Percentiles rank a stretch among this genome's conserved stretches.
These are phyloP conservation scores for Xiphophorus birchmanni DNA, from an alignment of 2,797 vertebrate genomes.

Conservation along the genomic window DNA sequence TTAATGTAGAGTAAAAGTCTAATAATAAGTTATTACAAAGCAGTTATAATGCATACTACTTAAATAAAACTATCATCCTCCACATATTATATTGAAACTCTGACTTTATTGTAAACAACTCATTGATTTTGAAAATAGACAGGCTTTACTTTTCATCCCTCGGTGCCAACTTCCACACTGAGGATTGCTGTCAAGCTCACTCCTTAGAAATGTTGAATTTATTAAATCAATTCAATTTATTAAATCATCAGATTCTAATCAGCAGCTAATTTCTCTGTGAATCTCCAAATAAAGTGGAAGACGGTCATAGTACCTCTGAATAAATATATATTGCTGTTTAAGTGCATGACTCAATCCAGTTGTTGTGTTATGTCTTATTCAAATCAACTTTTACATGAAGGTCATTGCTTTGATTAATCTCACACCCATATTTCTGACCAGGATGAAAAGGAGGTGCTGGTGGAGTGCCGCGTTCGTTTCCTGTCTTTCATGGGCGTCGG, in stretches of 20 bases:
- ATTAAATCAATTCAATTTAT: not conserved
- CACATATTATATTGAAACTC: not conserved
- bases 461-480: slow-evolving; percentile 97
- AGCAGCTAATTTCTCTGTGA: not conserved
- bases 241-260: not conserved
- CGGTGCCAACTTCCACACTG: not conserved
- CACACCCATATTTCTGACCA: slow-evolving; percentile 48
- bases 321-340: not conserved
- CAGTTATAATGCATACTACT: not conserved
- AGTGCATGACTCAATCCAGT: not conserved
- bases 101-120: not conserved
- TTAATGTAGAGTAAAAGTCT: not conserved
- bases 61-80: not conserved
- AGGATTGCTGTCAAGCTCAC: not conserved
- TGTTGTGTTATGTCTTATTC: not conserved
- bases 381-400: not conserved
- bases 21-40: not conserved
- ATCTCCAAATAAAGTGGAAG: not conserved
- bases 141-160: not conserved
- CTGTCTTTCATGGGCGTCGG: slow-evolving; percentile 98
- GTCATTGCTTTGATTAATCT: not conserved
- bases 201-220: not conserved
- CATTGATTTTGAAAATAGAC: not conserved
- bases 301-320: not conserved
- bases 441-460: slow-evolving; percentile 90